Conservation (phyloP, 2,888 invertebrate species). For the Tridacna crocea region DNA sequence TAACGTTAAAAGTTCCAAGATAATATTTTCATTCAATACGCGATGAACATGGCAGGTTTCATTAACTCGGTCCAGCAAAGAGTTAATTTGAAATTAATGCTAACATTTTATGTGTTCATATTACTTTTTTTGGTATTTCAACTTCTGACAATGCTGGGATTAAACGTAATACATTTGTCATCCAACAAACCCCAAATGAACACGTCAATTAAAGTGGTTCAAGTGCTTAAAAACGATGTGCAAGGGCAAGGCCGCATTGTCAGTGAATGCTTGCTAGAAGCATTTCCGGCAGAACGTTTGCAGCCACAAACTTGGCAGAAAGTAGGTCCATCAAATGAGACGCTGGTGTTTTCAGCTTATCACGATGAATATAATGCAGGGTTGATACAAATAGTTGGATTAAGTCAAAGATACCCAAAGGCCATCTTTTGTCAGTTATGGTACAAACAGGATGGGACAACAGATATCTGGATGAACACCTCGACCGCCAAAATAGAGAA, state of each 20-base stretch:
- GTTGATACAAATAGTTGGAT: conserved; percentile 1
- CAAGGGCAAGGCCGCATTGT: too few species aligned
- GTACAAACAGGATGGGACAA: not conserved
- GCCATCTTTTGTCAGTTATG: conserved; percentile 12
- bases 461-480: not conserved
- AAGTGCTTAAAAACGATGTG: not conserved
- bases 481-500: not conserved
- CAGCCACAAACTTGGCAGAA: conserved; percentile 1
- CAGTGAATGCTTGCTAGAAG: not conserved
- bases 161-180: not conserved
- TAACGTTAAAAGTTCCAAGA: too few species aligned
- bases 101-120: not conserved
- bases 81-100: conserved; percentile 8
- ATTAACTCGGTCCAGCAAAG: conserved; percentile 6
- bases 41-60: conserved; percentile 3
- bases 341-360: conserved; percentile 17
- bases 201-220: not conserved
- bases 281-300: conserved; percentile 1
- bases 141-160: not conserved
- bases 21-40: too few species aligned
- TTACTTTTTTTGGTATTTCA: conserved; percentile 3
- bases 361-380: not conserved
- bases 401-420: not conserved
- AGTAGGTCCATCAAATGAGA: conserved; percentile 1
- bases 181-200: not conserved